phyloP scores from a whole-genome alignment of 2,113 vertebrate species.

The Aleadryas rufinucha region DNA sequence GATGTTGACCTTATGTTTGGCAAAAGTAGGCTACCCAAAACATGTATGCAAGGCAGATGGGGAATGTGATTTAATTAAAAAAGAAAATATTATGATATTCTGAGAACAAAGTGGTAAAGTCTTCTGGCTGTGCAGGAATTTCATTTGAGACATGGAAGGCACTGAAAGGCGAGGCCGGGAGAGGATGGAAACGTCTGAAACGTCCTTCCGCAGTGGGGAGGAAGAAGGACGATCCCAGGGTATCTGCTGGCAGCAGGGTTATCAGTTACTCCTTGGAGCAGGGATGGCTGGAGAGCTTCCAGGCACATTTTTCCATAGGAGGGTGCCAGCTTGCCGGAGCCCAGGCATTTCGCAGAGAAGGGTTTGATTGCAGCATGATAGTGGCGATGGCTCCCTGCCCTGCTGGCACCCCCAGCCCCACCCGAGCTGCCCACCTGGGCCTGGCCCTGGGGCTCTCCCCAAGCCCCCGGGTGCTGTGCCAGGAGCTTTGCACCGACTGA shows the following conservation, averaged over 20 bases:
- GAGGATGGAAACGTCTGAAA: not conserved
- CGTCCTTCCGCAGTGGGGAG: rapidly evolving
- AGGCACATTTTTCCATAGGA: not conserved
- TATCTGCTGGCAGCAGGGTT: not conserved
- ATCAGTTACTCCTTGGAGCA: not conserved
- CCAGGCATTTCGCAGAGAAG: not conserved
- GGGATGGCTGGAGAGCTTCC: not conserved
- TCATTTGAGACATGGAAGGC: conserved; percentile 23
- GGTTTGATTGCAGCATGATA: not conserved
- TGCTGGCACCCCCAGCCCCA: not conserved
- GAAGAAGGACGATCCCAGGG: not conserved
- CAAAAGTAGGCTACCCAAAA: conserved; percentile 25
- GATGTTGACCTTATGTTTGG: conserved; percentile 66
- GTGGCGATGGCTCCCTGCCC: not conserved
- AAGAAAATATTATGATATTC: conserved; percentile 50
- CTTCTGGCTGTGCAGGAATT: conserved; percentile 20
- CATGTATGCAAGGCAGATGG: conserved; percentile 58
- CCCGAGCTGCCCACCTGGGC: conserved; percentile 25
- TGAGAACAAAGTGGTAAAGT: conserved; percentile 44
- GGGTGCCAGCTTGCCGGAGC: not conserved
- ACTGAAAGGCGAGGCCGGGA: not conserved
- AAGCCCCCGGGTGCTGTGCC: not conserved
- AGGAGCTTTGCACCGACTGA: not conserved
- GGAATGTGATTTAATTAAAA: conserved; percentile 32
- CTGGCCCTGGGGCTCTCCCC: not conserved